Percentiles rank a stretch among this genome's conserved stretches.
Evolutionary conservation across 1,140 invertebrate genomes (phyloP).

Genomic region (Agrypnia vestita): DNA sequence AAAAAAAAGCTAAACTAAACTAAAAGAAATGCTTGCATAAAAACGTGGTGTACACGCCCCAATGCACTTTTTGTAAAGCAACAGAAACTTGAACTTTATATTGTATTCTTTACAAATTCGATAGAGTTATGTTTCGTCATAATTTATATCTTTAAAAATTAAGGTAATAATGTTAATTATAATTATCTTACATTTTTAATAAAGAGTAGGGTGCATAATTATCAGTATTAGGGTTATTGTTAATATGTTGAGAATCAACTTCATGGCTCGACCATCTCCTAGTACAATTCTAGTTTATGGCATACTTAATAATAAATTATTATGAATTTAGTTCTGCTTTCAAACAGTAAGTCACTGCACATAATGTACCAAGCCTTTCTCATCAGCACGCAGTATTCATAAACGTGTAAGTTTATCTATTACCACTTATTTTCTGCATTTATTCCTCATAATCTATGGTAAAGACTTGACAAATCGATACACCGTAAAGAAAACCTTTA

Average conservation of each 20-base stretch:
- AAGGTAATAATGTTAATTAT: too few species aligned
- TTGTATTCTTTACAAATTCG: too few species aligned
- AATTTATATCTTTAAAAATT: too few species aligned
- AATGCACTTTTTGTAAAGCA: too few species aligned
- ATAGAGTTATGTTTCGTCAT: too few species aligned
- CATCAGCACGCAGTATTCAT: slow-evolving; percentile 30
- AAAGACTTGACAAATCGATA: slow-evolving; percentile 44
- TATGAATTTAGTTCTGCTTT: slow-evolving; percentile 21
- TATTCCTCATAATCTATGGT: slow-evolving; percentile 41
- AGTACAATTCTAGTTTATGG: slow-evolving; percentile 1
- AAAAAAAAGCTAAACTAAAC: too few species aligned
- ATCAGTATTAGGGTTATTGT: too few species aligned
- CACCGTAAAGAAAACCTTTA: slow-evolving; percentile 3
- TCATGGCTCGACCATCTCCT: not conserved
- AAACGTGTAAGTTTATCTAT: slow-evolving; percentile 41
- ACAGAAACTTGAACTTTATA: too few species aligned
- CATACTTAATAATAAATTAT: slow-evolving; percentile 20
- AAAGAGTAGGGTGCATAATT: too few species aligned
- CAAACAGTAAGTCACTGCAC: slow-evolving; percentile 30
- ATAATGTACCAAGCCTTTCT: slow-evolving; percentile 40
- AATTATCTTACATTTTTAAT: too few species aligned
- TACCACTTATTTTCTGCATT: slow-evolving; percentile 43
- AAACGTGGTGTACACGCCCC: too few species aligned
- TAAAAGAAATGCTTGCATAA: too few species aligned
- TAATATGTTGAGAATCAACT: not conserved